Evolutionary conservation across 2,888 invertebrate genomes (phyloP).

Genomic region (Melitaea athalia): DNA sequence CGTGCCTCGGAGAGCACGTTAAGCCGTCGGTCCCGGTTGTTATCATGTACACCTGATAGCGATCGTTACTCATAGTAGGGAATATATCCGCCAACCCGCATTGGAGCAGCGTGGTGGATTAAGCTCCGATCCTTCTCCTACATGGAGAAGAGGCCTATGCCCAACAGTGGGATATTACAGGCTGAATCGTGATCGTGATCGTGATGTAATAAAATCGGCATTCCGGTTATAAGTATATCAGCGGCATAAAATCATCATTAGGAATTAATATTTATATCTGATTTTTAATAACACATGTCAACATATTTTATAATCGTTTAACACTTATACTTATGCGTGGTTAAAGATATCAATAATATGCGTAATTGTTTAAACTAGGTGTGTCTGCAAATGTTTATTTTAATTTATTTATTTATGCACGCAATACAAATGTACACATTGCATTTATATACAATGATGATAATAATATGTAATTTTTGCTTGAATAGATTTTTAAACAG

Average conservation of each 20-base stretch:
- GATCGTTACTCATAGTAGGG: too few relatives aligned
- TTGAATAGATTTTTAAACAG: conserved; percentile 10
- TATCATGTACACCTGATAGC: too few relatives aligned
- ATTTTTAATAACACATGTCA: conserved; percentile 2
- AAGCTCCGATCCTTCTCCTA: too few relatives aligned
- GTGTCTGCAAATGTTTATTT: conserved; percentile 30
- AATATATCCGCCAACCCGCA: too few relatives aligned
- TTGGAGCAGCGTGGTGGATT: too few relatives aligned
- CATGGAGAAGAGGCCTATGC: too few relatives aligned
- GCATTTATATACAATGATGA: conserved; percentile 2
- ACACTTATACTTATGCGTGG: conserved; percentile 21
- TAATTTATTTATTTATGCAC: conserved; percentile 34
- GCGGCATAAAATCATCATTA: background rate
- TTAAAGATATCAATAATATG: conserved; percentile 22
- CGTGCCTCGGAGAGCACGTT: too few relatives aligned
- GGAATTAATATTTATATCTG: background rate
- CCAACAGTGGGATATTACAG: too few relatives aligned
- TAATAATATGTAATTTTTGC: conserved; percentile 9
- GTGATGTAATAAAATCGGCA: too few relatives aligned
- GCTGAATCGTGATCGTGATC: too few relatives aligned
- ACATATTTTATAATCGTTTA: conserved; percentile 8
- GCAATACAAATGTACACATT: conserved; percentile 25
- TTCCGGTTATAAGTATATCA: too few relatives aligned
- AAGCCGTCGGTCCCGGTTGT: too few relatives aligned
- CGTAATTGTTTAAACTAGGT: conserved; percentile 27